Percentiles rank a stretch among this genome's conserved stretches.
phyloP scores from a whole-genome alignment of 1,140 invertebrate species.

The Choristoneura fumiferana region DNA sequence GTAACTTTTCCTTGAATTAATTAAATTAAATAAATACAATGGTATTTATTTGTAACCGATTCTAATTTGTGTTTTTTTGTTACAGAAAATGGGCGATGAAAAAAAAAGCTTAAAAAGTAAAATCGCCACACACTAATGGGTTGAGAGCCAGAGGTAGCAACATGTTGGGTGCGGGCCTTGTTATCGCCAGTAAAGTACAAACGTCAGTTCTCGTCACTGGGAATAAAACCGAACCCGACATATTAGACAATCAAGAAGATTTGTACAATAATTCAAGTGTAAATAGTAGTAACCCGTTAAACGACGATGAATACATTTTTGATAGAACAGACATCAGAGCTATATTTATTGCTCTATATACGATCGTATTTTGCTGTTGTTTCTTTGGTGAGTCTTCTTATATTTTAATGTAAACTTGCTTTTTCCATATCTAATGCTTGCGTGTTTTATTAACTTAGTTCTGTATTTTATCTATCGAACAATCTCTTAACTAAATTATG shows the following conservation, averaged over 20 bases:
- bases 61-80: background rate
- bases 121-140: background rate
- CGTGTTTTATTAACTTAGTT: too few relatives aligned
- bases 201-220: constrained; percentile 24
- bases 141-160: background rate
- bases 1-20: too few relatives aligned
- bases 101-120: background rate
- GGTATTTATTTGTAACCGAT: too few relatives aligned
- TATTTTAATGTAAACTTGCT: background rate
- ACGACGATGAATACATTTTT: constrained; percentile 81
- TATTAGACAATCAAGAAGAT: constrained; percentile 22
- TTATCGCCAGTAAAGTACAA: background rate
- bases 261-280: constrained; percentile 39
- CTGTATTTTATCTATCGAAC: too few relatives aligned
- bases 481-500: too few relatives aligned
- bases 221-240: constrained; percentile 38
- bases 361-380: constrained; percentile 83
- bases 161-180: background rate
- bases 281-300: constrained; percentile 43
- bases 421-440: too few relatives aligned
- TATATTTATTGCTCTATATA: constrained; percentile 83
- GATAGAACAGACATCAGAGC: constrained; percentile 81
- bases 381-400: constrained; percentile 81
- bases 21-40: too few relatives aligned
- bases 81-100: background rate